Conservation (phyloP, 1,140 invertebrate species). For the Homarus americanus region DNA sequence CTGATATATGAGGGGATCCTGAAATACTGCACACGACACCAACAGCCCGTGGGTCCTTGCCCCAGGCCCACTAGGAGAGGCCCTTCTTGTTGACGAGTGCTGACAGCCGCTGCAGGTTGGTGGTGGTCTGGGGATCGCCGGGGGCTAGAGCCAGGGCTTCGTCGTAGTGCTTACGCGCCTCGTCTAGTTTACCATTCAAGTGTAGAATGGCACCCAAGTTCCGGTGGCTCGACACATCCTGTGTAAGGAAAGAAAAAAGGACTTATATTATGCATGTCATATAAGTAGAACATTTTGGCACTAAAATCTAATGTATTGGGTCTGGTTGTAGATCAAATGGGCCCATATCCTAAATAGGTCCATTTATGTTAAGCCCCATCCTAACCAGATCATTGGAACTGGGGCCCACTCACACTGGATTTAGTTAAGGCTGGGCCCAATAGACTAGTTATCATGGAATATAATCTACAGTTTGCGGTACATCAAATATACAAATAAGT, state of each 20-base stretch:
- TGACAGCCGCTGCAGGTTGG: slow-evolving; percentile 90
- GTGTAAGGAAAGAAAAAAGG: slow-evolving; percentile 76
- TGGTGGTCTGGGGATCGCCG: slow-evolving; percentile 90
- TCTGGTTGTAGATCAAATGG: too few relatives aligned
- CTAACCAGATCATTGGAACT: too few relatives aligned
- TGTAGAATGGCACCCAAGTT: slow-evolving; percentile 96
- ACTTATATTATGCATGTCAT: too few relatives aligned
- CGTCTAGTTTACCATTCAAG: slow-evolving; percentile 91
- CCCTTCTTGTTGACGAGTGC: slow-evolving; percentile 64
- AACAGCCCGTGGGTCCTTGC: neutral
- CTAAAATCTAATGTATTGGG: too few relatives aligned
- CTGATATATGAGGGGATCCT: slow-evolving; percentile 55
- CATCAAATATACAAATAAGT: neutral
- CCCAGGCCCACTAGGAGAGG: slow-evolving; percentile 17
- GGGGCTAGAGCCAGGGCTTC: slow-evolving; percentile 90
- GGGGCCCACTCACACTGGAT: too few relatives aligned
- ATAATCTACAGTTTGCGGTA: too few relatives aligned
- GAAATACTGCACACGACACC: slow-evolving; percentile 7
- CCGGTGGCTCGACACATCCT: slow-evolving; percentile 93
- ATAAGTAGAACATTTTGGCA: too few relatives aligned
- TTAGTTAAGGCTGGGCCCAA: too few relatives aligned
- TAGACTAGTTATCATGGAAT: too few relatives aligned
- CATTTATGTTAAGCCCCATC: too few relatives aligned
- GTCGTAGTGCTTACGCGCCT: slow-evolving; percentile 90
- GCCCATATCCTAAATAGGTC: too few relatives aligned